Evolutionary conservation across 2,113 vertebrate genomes (phyloP).

Genomic region (Alectura lathami): DNA sequence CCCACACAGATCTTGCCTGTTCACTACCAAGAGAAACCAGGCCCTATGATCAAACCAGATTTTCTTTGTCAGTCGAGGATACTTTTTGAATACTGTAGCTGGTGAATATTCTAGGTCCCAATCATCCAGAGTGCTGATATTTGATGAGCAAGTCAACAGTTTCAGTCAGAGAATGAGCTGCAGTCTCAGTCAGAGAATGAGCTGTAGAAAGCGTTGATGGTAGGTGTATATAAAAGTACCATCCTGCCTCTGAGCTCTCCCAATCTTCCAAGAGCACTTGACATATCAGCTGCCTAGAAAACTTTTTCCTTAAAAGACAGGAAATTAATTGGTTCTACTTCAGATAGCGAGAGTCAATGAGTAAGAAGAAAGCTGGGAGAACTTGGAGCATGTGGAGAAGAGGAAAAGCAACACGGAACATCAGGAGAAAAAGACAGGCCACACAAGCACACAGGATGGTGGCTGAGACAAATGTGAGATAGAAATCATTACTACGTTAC

Average conservation of each 20-base stretch:
- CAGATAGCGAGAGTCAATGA: background rate
- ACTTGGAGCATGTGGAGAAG: fast-evolving
- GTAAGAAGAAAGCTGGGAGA: background rate
- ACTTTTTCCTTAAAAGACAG: background rate
- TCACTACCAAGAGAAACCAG: background rate
- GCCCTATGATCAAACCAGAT: background rate
- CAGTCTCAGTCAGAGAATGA: background rate
- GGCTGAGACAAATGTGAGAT: background rate
- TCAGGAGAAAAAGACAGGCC: background rate
- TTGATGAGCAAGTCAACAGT: background rate
- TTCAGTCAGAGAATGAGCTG: background rate
- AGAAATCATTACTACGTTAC: background rate
- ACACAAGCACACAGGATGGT: background rate
- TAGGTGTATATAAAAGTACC: background rate
- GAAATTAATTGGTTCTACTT: background rate
- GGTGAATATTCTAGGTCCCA: background rate
- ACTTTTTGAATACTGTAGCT: background rate
- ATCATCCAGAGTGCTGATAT: background rate
- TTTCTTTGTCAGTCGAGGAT: background rate
- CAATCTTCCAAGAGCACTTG: background rate
- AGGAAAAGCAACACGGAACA: background rate
- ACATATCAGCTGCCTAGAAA: background rate
- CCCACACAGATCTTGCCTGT: background rate
- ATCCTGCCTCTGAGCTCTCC: background rate
- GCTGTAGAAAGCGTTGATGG: background rate